Base-by-base conservation (phyloP, 2,888 invertebrate species). In the Cerastoderma edule region DNA sequence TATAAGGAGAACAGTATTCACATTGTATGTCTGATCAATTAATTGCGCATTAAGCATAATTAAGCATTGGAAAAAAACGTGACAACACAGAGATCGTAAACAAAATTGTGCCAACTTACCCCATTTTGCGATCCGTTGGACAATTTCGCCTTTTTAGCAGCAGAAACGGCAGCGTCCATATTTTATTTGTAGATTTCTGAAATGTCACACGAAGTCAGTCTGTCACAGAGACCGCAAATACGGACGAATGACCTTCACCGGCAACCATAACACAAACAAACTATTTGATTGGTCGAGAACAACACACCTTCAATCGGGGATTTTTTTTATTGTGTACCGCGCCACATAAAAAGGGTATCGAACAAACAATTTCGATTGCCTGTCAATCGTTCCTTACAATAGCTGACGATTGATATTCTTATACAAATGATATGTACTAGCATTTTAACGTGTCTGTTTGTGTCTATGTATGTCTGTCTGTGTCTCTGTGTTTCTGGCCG, bases 161-260 rank as follows among this genome's bases (percentile, higher is more conserved):
- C 53, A 24, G 71, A 71, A n/a, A 78, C 27, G 33, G 72, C 78
- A 19, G 71, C 75, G 46, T 78, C 78, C 78, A 78, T 78, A 24
- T 63, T n/a, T 53, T 19, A 35, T 24, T n/a, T 30, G 27, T 6
- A 57, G 27, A 64, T 53, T 70, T 53, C 2, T 50, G 3, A 66
- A 32, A 24, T 66, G 27, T 48, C 19, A 48, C 30, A 10, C 16
- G 22, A 46, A 50, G n/a, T 39, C 39, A 10, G 27, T 60, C 60
- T 60, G 60, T 60, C 39, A 57, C 57, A 24, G 33, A 22, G 13
- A n/a, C n/a, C n/a, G n/a, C n/a, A 24, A 39, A 27, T n/a, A 24
- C 24, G 6, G 22, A 8, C 39, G 39, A 22, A 19, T 19, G 56
- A 27, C 57, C 67, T 68, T 67, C 16, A 67, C 54, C 67, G 33